Evolutionary conservation across 2,797 vertebrate genomes (phyloP).

Genomic region (Jordanella pulchra): DNA sequence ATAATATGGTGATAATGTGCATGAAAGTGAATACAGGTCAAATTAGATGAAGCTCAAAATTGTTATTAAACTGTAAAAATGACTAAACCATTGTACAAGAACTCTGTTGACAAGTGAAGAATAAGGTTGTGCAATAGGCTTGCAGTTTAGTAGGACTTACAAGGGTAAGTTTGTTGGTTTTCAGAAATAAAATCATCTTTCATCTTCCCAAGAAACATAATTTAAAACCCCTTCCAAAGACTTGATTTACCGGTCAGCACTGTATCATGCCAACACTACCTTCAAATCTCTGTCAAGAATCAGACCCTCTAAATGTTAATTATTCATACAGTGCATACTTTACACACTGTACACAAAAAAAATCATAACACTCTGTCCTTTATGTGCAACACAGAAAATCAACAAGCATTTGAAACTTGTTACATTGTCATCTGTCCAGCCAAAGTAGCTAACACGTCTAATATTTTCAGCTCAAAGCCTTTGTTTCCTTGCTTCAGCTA

Average conservation of each 20-base stretch:
- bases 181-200: background rate
- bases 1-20: constrained; percentile 10
- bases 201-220: constrained; percentile 22
- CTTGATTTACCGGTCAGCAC: background rate
- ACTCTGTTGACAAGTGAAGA: background rate
- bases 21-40: constrained; percentile 12
- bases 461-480: constrained; percentile 17
- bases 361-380: background rate
- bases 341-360: background rate
- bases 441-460: background rate
- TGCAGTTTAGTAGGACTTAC: background rate
- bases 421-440: background rate
- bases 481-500: constrained; percentile 12
- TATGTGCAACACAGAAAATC: background rate
- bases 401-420: constrained; percentile 3
- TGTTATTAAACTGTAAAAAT: background rate
- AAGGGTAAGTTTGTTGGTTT: background rate
- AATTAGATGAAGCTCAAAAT: background rate
- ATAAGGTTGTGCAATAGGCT: background rate
- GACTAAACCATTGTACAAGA: background rate
- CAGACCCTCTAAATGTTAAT: background rate
- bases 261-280: background rate
- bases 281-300: background rate
- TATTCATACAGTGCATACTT: background rate
- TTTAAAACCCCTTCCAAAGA: background rate